phyloP scores from a whole-genome alignment of 2,797 vertebrate species.

The Cebuella pygmaea region DNA sequence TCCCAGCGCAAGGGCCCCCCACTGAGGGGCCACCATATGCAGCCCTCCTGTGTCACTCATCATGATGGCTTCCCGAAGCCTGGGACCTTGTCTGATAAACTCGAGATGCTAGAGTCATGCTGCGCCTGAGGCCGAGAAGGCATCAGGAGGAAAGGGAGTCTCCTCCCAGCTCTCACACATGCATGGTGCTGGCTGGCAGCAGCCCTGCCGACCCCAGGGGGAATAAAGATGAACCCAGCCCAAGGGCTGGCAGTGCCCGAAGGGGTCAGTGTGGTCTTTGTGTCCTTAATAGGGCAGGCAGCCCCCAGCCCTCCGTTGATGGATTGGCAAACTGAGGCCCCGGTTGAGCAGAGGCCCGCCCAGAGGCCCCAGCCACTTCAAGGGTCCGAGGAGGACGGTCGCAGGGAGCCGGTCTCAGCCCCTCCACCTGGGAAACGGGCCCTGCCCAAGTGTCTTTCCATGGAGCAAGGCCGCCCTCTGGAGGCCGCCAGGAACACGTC shows the following conservation, averaged over 20 bases:
- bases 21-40: fast-evolving
- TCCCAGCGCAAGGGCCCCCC: fast-evolving
- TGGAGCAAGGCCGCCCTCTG: conserved; percentile 82
- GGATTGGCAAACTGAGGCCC: neutral
- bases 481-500: conserved; percentile 14
- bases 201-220: neutral
- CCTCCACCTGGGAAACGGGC: fast-evolving
- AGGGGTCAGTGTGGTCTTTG: neutral
- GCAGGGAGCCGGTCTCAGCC: neutral
- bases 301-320: fast-evolving
- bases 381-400: neutral
- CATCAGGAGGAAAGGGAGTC: fast-evolving
- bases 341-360: neutral
- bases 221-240: fast-evolving
- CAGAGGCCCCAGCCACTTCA: neutral
- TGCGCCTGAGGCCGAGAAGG: fast-evolving
- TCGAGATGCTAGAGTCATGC: fast-evolving
- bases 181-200: fast-evolving
- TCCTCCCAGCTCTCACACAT: no score
- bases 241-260: fast-evolving
- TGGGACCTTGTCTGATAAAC: neutral
- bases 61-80: fast-evolving
- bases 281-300: neutral
- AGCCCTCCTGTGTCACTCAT: fast-evolving
- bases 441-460: fast-evolving